Base-by-base conservation (phyloP, 2,113 vertebrate genomes). In the Podilymbus podiceps region DNA sequence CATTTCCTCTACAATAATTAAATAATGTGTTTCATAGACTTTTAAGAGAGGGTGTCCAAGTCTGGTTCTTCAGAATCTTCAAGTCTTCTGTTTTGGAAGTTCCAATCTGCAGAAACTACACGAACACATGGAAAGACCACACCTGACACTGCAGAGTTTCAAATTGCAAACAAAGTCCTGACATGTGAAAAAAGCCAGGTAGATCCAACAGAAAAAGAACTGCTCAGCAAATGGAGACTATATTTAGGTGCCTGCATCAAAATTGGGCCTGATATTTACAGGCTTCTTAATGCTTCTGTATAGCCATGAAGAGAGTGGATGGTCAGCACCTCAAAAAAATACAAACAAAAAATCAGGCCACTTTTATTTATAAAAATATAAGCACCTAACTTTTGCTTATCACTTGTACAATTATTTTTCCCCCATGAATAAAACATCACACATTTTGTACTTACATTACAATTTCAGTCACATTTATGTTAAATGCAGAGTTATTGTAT, bases 11-110 rank as follows among this genome's bases (percentile, higher is more conserved):
- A 89, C 92, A 90, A 84, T 84, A 78, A 92, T 71, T 93, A 89
- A 92, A 87, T 75, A 90, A 95, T 24, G 25, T 55, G n/a, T 56
- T 83, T 75, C 60, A 24, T 3, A 93, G 86, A 92, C 31, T 85
- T 92, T 67, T 85, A 87, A 80, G 76, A 90, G 50, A 91, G 40
- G 5, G 40, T 89, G 35, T 89, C 92, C 95, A 97, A 95, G 77
- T 74, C 80, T 85, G 77, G 87, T 89, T 89, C 89, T 95, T 92
- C 80, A 92, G 73, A 87, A 89, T 85, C 47, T 92, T 96, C 69
- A 87, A 68, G 87, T 94, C 94, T 96, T 95, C 91, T 96, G 96
- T 89, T 94, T 89, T 89, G 87, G 93, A 95, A 91, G 83, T 92
- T 92, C 80, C 89, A 95, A 78, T 95, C 94, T 94, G 93, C 68